phyloP scores from a whole-genome alignment of 2,113 vertebrate genomes.

The Antennarius striatus region DNA sequence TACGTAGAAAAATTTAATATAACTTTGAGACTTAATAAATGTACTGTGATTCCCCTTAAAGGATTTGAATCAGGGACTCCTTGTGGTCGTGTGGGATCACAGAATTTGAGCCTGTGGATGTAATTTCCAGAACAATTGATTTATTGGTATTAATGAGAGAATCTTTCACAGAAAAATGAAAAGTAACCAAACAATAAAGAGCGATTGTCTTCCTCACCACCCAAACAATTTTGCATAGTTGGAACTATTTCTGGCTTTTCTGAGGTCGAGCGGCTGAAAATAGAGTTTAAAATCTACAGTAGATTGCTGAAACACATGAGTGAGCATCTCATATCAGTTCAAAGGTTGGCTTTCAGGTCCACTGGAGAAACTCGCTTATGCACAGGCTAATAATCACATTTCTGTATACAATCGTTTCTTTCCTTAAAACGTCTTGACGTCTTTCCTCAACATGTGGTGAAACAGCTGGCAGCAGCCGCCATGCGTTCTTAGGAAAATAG shows the following conservation, averaged over 20 bases:
- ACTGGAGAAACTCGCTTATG: conserved; percentile 29
- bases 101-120: conserved; percentile 40
- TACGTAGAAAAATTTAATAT: too few relatives aligned
- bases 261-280: not conserved
- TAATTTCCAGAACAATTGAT: conserved; percentile 36
- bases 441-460: conserved; percentile 46
- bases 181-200: conserved; percentile 1
- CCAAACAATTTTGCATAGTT: conserved; percentile 10
- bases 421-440: conserved; percentile 46
- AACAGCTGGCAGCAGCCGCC: conserved; percentile 50
- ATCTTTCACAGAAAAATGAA: conserved; percentile 8
- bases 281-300: conserved; percentile 38
- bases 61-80: conserved; percentile 34
- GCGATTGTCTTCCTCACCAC: not conserved
- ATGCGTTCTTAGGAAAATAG: conserved; percentile 28
- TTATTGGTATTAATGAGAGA: conserved; percentile 48
- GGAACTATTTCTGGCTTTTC: conserved; percentile 15
- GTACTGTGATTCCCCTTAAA: conserved; percentile 3
- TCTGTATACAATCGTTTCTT: conserved; percentile 26
- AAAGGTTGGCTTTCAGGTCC: conserved; percentile 49
- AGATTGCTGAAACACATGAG: conserved; percentile 53
- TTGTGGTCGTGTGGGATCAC: conserved; percentile 2
- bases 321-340: conserved; percentile 53
- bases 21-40: too few relatives aligned
- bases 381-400: conserved; percentile 47